Evolutionary conservation across 2,113 vertebrate species (phyloP), one percentile per base, ranked within the genome.

Genomic region (Talpa occidentalis): DNA sequence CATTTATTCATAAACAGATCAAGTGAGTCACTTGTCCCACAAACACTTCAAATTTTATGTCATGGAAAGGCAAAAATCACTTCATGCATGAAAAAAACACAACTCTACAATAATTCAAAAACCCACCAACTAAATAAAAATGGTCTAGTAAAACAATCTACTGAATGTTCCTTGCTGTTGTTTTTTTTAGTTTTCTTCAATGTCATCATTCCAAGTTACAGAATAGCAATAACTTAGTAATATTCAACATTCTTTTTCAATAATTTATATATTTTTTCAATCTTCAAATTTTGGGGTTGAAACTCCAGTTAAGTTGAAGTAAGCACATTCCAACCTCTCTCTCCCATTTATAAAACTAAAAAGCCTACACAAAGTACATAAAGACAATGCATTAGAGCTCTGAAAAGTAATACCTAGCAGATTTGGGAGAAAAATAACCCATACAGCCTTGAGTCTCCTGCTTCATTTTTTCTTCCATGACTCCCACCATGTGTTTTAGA

Each of bases 151-250:
- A 56, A 28, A 72, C 90, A 90, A 22, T n/a, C 1, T 87, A 72
- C 81, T 82, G 9, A 77, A 54, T 84, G 4, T 62, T 81, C 42
- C 47, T 62, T 92, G 70, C 24, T 70, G 4, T n/a, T 73, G 52
- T 21, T 70, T 87, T 72, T 72, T 74, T 83, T 59, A 77, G 24
- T 10, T 96, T 83, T 82, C 83, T 94, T 92, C 76, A 88, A 86
- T 77, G 12, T 30, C 60, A 70, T 59, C 16, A 74, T 6, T 24
- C 16, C 44, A 72, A 85, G 66, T 87, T 87, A 70, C 70, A 88
- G 21, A 84, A 79, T 42, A 76, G 15, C 80, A 72, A 80, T 76
- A 26, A 73, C 44, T 79, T 66, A 60, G 26, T 81, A 92, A 90
- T 56, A 60, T 10, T 62, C 56, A 88, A 40, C 19, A n/a, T 56